These are phyloP conservation scores for Notoglanidium macrostoma DNA, from an alignment of 2,797 vertebrate species.

Conservation along the genomic window DNA sequence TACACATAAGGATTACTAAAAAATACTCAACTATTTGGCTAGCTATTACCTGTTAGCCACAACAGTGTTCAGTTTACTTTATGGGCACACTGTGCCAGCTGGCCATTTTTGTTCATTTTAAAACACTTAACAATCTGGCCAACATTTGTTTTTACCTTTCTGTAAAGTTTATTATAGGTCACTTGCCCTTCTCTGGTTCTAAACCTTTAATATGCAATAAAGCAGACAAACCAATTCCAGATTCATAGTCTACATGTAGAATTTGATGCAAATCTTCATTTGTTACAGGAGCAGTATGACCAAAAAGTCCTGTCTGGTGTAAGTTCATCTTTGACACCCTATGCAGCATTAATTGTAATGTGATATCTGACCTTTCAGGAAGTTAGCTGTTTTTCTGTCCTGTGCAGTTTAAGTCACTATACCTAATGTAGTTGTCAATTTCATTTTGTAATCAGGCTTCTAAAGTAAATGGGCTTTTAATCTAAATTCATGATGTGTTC, in stretches of 20 bases:
- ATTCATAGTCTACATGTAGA: background rate
- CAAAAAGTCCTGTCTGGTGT: slow-evolving; percentile 11
- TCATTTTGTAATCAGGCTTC: background rate
- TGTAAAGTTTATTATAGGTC: background rate
- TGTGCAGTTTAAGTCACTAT: background rate
- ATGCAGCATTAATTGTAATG: background rate
- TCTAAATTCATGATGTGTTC: background rate
- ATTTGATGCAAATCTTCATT: background rate
- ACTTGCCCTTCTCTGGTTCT: background rate
- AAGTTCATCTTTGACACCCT: background rate
- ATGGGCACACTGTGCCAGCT: background rate
- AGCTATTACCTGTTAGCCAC: background rate
- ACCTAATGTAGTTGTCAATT: background rate
- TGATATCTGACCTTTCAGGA: background rate
- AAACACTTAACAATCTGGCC: background rate
- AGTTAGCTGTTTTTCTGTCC: background rate
- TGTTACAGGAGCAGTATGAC: background rate
- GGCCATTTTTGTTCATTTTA: background rate
- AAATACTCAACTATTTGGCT: background rate
- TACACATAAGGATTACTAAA: background rate
- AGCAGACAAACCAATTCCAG: background rate
- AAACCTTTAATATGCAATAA: background rate
- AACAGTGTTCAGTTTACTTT: background rate
- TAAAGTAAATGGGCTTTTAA: background rate
- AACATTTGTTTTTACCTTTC: background rate